Conservation (phyloP, 2,888 invertebrate species). For the Mycalesis mineus region DNA sequence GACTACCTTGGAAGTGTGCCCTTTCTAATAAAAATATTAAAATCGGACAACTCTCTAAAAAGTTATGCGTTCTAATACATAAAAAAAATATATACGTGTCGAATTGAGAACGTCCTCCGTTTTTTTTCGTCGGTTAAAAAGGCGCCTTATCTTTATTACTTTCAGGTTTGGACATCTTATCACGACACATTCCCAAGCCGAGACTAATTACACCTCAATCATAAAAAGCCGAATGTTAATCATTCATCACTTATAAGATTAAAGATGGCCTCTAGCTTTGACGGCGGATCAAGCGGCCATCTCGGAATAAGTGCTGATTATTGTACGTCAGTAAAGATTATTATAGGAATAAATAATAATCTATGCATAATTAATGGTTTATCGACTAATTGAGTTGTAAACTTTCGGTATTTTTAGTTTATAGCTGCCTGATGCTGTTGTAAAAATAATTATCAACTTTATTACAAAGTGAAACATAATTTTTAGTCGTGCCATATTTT, state of each 20-base stretch:
- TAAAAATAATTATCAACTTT: no score
- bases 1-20: no score
- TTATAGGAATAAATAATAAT: background rate
- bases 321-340: background rate
- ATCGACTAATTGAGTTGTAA: conserved; percentile 2
- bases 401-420: background rate
- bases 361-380: background rate
- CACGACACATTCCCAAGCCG: conserved; percentile 1
- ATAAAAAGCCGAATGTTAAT: conserved; percentile 17
- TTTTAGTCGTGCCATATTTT: no score
- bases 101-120: no score
- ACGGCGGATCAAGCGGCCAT: conserved; percentile 5
- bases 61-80: no score
- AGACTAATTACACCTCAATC: conserved; percentile 16
- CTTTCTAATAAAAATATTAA: no score
- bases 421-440: no score
- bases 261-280: conserved; percentile 22
- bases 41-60: no score
- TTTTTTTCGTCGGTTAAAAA: no score
- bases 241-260: conserved; percentile 20
- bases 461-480: no score
- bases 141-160: background rate
- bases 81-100: no score
- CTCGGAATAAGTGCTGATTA: background rate
- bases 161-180: background rate